Evolutionary conservation across 1,140 invertebrate genomes (phyloP).

Genomic region (Aphelinus atriplicis): DNA sequence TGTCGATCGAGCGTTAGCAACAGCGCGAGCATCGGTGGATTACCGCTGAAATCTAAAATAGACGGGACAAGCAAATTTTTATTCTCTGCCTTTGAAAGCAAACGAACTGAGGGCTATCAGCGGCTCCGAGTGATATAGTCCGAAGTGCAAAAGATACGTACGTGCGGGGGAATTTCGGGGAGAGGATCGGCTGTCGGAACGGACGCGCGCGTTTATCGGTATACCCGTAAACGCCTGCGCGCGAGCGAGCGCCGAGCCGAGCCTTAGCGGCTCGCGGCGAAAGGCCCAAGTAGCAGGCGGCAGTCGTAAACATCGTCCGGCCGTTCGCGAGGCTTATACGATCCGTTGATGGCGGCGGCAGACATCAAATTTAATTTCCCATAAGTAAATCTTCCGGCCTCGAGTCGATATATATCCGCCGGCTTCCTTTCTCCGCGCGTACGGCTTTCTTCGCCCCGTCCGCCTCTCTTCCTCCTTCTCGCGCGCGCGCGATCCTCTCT

Average conservation of each 20-base stretch:
- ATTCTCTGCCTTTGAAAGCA: no score
- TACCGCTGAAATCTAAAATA: no score
- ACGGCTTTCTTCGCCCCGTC: background rate
- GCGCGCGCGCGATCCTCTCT: background rate
- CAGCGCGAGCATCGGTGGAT: no score
- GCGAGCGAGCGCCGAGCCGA: background rate
- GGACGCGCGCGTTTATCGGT: background rate
- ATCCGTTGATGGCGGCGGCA: slow-evolving; percentile 59
- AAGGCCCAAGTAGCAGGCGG: slow-evolving; percentile 53
- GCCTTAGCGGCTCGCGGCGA: background rate
- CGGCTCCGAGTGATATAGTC: no score
- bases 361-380: slow-evolving; percentile 62
- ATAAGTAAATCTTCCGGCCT: slow-evolving; percentile 60
- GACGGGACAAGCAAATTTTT: no score
- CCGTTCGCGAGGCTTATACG: slow-evolving; percentile 56
- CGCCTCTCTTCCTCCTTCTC: background rate
- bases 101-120: no score
- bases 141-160: no score
- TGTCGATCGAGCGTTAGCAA: no score
- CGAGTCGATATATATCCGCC: slow-evolving; percentile 42
- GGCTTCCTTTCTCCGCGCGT: slow-evolving; percentile 38
- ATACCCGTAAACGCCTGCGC: no score
- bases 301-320: slow-evolving; percentile 60
- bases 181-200: no score
- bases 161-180: no score